These are phyloP conservation scores for Amblyornis subalaris DNA, from an alignment of 2,113 vertebrate genomes.

Conservation along the genomic window DNA sequence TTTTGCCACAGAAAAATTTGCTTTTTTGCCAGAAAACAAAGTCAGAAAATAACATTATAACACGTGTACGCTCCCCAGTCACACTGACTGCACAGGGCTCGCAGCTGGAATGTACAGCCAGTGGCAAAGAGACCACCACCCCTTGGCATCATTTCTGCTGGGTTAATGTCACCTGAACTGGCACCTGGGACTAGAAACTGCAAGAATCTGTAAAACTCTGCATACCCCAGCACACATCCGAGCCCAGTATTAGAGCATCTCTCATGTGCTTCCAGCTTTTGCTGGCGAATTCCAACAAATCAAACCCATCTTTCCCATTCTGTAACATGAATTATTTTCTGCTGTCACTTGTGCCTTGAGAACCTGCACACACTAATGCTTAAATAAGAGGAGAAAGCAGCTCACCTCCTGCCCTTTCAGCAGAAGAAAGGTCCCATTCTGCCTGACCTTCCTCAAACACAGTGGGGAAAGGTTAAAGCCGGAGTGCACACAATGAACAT, in stretches of 20 bases:
- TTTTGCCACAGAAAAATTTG: background rate
- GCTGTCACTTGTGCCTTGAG: background rate
- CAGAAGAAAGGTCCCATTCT: background rate
- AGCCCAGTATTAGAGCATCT: background rate
- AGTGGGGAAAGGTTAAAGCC: background rate
- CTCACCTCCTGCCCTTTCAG: background rate
- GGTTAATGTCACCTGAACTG: background rate
- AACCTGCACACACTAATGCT: background rate
- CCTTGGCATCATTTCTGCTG: background rate
- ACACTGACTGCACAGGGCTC: background rate
- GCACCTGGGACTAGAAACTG: background rate
- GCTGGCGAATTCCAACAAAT: background rate
- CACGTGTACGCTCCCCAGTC: background rate
- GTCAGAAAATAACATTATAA: background rate
- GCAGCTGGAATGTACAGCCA: background rate
- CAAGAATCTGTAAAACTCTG: background rate
- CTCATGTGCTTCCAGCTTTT: background rate
- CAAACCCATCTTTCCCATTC: background rate
- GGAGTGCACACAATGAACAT: background rate
- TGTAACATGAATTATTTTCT: background rate
- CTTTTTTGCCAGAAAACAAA: background rate
- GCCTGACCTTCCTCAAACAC: background rate
- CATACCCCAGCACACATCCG: fast-evolving
- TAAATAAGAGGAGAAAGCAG: background rate
- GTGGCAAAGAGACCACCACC: background rate